These are phyloP conservation scores for Ferdinandea cuprea DNA, from an alignment of 2,888 invertebrate genomes.

Conservation along the genomic window DNA sequence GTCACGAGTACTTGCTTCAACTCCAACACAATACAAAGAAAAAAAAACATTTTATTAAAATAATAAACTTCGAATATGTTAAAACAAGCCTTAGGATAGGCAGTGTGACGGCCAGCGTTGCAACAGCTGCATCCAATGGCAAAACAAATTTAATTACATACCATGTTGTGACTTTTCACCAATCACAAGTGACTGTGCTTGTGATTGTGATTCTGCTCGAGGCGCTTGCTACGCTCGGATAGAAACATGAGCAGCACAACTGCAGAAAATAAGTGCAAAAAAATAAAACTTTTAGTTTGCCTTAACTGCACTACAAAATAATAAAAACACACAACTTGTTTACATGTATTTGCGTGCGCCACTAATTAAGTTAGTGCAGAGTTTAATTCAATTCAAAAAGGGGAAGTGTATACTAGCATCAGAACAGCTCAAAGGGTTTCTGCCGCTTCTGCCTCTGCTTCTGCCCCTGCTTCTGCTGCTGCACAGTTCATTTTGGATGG, in stretches of 20 bases:
- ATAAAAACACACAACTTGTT: slow-evolving; percentile 60
- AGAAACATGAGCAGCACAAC: slow-evolving; percentile 3
- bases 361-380: slow-evolving; percentile 70
- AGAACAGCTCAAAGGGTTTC: slow-evolving; percentile 21
- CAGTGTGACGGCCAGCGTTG: too few relatives aligned
- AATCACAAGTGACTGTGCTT: slow-evolving; percentile 46
- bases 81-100: slow-evolving; percentile 22
- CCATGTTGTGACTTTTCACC: slow-evolving; percentile 58
- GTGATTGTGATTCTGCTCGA: slow-evolving; percentile 41
- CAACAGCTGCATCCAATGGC: neutral
- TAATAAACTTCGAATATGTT: too few relatives aligned
- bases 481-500: slow-evolving; percentile 42
- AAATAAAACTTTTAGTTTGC: slow-evolving; percentile 1
- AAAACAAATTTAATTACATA: slow-evolving; percentile 65
- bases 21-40: too few relatives aligned
- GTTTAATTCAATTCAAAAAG: slow-evolving; percentile 72
- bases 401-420: slow-evolving; percentile 22
- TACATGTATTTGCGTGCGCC: slow-evolving; percentile 67
- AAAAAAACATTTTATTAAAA: too few relatives aligned
- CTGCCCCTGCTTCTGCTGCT: neutral
- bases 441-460: too few relatives aligned
- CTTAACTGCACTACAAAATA: slow-evolving; percentile 19
- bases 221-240: neutral
- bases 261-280: neutral
- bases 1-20: too few relatives aligned